Conservation (phyloP, 2,113 vertebrate genomes). For the Clarias macrocephalus region DNA sequence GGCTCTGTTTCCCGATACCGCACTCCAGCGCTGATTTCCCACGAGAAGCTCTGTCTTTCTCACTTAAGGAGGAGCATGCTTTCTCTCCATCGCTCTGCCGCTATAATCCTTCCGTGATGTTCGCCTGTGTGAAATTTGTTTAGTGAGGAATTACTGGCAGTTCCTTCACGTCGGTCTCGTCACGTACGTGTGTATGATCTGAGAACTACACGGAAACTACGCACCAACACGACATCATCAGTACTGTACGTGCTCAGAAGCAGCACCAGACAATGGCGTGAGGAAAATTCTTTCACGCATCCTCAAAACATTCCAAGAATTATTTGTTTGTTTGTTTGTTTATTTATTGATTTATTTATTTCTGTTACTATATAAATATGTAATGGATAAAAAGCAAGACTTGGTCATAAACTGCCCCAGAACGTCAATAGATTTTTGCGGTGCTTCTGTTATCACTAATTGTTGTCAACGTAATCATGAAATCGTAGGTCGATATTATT, state of each 20-base stretch:
- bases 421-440: not conserved
- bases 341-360: no score
- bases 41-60: slow-evolving; percentile 70
- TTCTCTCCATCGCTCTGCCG: slow-evolving; percentile 4
- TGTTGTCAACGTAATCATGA: no score
- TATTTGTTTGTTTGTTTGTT: no score
- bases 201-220: not conserved
- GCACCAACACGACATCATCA: no score
- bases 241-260: not conserved
- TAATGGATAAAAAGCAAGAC: not conserved
- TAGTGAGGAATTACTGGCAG: slow-evolving; percentile 27
- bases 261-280: not conserved
- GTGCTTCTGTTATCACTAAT: not conserved
- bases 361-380: not conserved
- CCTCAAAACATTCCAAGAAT: not conserved
- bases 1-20: slow-evolving; percentile 11
- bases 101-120: slow-evolving; percentile 61
- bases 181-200: not conserved
- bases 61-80: slow-evolving; percentile 60
- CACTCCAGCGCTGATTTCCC: slow-evolving; percentile 48
- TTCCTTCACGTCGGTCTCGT: not conserved
- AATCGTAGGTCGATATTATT: not conserved
- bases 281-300: not conserved
- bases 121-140: slow-evolving; percentile 40
- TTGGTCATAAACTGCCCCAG: not conserved